A percentile compares a stretch with the other conserved stretches of the same genome.
Evolutionary conservation across 1,140 invertebrate genomes (phyloP).

Genomic region (Anthonomus grandis): DNA sequence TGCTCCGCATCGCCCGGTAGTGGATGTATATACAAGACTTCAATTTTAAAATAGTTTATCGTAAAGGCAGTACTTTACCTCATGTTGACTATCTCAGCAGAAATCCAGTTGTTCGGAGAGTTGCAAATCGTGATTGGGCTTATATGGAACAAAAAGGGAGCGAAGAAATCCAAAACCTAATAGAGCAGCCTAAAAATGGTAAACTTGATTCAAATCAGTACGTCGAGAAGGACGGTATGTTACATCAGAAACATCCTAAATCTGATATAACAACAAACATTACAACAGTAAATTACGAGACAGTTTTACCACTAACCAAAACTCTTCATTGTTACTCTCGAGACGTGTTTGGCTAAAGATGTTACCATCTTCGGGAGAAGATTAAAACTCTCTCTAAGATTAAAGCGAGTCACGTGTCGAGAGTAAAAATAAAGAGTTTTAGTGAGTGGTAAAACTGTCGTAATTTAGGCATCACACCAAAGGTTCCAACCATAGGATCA

Average conservation of each 20-base stretch:
- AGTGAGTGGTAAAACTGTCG: no score
- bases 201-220: constrained; percentile 11
- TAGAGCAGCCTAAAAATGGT: constrained; percentile 8
- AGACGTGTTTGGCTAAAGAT: no score
- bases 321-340: no score
- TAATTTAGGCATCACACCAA: no score
- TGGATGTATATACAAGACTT: constrained; percentile 38
- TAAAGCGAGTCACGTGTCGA: no score
- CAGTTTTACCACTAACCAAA: no score
- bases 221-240: constrained; percentile 15
- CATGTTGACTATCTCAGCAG: constrained; percentile 17
- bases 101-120: constrained; percentile 11
- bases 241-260: background rate
- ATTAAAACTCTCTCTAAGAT: no score
- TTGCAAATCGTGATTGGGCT: constrained; percentile 41
- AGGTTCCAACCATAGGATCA: no score
- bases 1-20: constrained; percentile 43
- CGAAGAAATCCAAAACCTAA: constrained; percentile 3
- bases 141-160: constrained; percentile 5
- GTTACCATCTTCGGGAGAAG: no score
- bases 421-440: no score
- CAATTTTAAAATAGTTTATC: constrained; percentile 40
- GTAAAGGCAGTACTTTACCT: constrained; percentile 26
- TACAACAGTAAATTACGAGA: no score
- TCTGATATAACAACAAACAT: background rate